A percentile compares a stretch with the other conserved stretches of the same genome.
These are phyloP conservation scores for Helicoverpa zea DNA, from an alignment of 1,140 invertebrate species.

Conservation along the genomic window DNA sequence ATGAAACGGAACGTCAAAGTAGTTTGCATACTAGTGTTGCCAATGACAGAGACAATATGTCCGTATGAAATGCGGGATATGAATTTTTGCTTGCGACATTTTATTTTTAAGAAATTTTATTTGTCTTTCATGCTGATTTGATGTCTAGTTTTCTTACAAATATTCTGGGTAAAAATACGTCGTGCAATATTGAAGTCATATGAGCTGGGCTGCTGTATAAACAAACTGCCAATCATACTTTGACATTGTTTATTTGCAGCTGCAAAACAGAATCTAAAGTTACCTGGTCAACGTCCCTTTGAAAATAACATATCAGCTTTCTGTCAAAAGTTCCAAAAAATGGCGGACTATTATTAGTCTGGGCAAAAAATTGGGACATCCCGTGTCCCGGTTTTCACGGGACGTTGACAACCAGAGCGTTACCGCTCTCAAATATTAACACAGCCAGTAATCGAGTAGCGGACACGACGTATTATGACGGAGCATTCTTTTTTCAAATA, in stretches of 20 bases:
- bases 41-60: slow-evolving; percentile 33
- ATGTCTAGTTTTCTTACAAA: background rate
- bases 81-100: slow-evolving; percentile 20
- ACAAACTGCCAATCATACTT: background rate
- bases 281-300: background rate
- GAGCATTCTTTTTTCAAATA: slow-evolving; percentile 9
- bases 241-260: background rate
- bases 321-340: slow-evolving; percentile 1
- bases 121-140: slow-evolving; percentile 26
- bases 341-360: slow-evolving; percentile 13
- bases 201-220: background rate
- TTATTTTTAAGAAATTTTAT: slow-evolving; percentile 21
- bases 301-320: no score
- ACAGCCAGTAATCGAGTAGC: slow-evolving; percentile 24
- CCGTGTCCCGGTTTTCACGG: slow-evolving; percentile 21
- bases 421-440: slow-evolving; percentile 30
- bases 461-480: background rate
- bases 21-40: slow-evolving; percentile 36
- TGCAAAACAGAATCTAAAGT: background rate
- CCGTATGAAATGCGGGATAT: slow-evolving; percentile 20
- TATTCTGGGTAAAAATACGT: background rate
- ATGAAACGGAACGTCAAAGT: slow-evolving; percentile 27
- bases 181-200: background rate
- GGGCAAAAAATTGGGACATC: slow-evolving; percentile 14
- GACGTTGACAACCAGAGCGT: slow-evolving; percentile 32